Base-by-base conservation (phyloP, 2,797 vertebrate species). In the Parotocinclus haroldoi region DNA sequence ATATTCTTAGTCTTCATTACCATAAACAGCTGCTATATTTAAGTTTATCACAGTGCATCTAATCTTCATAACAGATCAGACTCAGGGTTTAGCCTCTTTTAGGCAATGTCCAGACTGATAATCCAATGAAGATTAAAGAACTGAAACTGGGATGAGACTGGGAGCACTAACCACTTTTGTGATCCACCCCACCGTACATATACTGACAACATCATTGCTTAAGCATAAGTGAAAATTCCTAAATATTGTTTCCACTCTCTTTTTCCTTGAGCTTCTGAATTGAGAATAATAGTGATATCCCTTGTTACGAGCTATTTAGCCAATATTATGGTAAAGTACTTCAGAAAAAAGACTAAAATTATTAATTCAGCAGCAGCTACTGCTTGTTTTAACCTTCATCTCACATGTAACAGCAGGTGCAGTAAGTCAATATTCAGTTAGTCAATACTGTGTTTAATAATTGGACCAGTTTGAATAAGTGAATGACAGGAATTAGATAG, bases 161-260 rank as follows among this genome's bases (percentile, higher is more conserved):
- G n/a, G n/a, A 27, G 27, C 27, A 27, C 27, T 27, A 27, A 27
- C 27, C 27, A 27, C 27, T 5, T 27, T 2, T 27, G 27, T 27
- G 27, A 27, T 5, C 27, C 27, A 27, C 27, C 27, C 27, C 27
- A 5, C 27, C 5, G 2, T 27, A 2, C 27, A 27, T 27, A 83
- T 78, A 85, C 75, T 76, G 79, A 82, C 80, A 80, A 80, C 81
- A 83, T 85, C 82, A 91, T 81, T 78, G 86, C 87, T 87, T 86
- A 86, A 92, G n/a, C n/a, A n/a, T n/a, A n/a, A 39, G 36, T 63
- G 52, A 16, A 70, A 14, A 50, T 62, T 57, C 54, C 46, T 44
- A 18, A 49, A 44, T 56, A 18, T 38, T 50, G 1, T 49, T 58
- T 12, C n/a, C 10, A 19, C 36, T 16, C 10, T 52, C 12, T 27